Evolutionary conservation across 2,797 vertebrate genomes (phyloP), one percentile per base, ranked within the genome.

Genomic region (Dryobates pubescens): DNA sequence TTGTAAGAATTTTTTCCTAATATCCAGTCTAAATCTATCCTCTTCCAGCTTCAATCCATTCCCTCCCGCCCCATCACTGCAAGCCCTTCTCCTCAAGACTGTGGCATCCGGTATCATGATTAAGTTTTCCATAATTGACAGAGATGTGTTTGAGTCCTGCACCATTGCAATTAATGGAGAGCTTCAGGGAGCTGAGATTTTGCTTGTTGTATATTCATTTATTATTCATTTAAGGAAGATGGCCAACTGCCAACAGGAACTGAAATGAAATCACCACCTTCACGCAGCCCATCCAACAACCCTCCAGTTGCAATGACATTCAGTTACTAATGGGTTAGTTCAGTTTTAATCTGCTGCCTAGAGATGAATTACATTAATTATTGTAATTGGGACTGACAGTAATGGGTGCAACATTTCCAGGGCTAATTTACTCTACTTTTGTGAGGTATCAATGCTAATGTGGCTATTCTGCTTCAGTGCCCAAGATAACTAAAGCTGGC

Each of bases 301-400:
- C 29, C 85, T 94, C 76, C 49, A 95, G 54, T 92, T 0, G 14
- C 87, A 91, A 86, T 95, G 96, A 92, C 90, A 94, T 95, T 96
- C 92, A 94, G 87, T 95, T 92, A 95, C 93, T 95, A 94, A 96
- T 92, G 87, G 89, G 87, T 94, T 96, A 91, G 92, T 62, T 96
- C 85, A 82, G 80, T 93, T 94, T 90, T 95, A 95, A 95, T 95
- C 94, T 2, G 8, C 90, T 95, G 93, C 92, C 90, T 94, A 95
- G 93, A 96, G 93, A 94, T 95, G 94, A 96, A 95, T 93, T 95
- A 94, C 93, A 95, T 95, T 96, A 95, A 96, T 96, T 95, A 95
- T 88, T 94, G 85, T 95, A 96, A 96, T 95, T 94, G 90, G 74
- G 94, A 96, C 92, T 92, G 95, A 95, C 94, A 95, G 89, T 96